phyloP scores from a whole-genome alignment of 1,140 invertebrate genomes.

The Drosophila kohkoa region DNA sequence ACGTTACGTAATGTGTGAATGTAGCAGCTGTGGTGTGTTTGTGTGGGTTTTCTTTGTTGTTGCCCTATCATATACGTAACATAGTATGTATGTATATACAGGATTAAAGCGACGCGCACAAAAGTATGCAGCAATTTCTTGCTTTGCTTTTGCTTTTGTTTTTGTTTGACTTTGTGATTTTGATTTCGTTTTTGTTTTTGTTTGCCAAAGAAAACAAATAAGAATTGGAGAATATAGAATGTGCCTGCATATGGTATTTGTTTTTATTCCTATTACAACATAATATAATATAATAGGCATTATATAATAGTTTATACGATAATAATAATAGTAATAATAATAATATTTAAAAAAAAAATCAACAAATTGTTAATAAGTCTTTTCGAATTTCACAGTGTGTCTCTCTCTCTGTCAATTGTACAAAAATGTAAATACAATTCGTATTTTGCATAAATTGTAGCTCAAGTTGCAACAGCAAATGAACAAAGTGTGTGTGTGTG shows the following conservation, averaged over 20 bases:
- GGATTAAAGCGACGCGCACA: conserved; percentile 13
- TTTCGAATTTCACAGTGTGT: conserved; percentile 82
- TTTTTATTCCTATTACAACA: conserved; percentile 38
- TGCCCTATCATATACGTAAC: conserved; percentile 14
- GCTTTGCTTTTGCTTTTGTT: conserved; percentile 1
- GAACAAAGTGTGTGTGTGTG: conserved; percentile 23
- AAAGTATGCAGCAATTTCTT: conserved; percentile 34
- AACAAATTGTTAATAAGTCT: conserved; percentile 81
- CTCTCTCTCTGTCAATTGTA: conserved; percentile 68
- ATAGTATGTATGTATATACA: neutral
- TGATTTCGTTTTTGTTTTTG: neutral
- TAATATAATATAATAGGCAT: conserved; percentile 46
- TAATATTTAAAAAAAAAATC: conserved; percentile 54
- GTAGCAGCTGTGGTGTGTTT: conserved; percentile 8
- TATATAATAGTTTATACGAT: conserved; percentile 49
- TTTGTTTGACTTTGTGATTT: conserved; percentile 2
- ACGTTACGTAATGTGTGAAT: conserved; percentile 29
- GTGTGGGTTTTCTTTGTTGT: too few species aligned
- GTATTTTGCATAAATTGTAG: conserved; percentile 36
- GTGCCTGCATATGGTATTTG: conserved; percentile 24
- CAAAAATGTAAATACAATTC: conserved; percentile 62
- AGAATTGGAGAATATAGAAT: neutral
- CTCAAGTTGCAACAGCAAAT: conserved; percentile 70
- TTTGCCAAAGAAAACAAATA: conserved; percentile 18
- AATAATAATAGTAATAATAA: conserved; percentile 55